phyloP scores from a whole-genome alignment of 1,140 invertebrate species.

The Zaprionus ornatus region DNA sequence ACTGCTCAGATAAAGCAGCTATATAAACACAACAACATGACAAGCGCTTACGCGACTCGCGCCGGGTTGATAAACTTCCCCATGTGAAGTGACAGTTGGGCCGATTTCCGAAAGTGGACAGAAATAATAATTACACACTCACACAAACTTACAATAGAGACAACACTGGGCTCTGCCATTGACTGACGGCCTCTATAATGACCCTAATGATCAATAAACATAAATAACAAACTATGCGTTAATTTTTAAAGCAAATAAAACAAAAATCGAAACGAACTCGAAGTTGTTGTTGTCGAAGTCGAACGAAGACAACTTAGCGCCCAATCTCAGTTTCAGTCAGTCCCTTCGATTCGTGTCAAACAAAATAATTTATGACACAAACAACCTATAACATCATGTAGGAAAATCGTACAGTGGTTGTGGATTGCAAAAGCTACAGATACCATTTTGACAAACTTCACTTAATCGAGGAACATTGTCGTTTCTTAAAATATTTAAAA shows the following conservation, averaged over 20 bases:
- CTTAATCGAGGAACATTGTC: no score
- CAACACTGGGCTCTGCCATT: background rate
- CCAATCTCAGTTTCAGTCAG: background rate
- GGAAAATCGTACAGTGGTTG: background rate
- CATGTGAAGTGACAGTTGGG: conserved; percentile 73
- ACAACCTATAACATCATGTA: conserved; percentile 2
- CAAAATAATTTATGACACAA: conserved; percentile 73
- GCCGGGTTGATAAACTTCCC: conserved; percentile 70
- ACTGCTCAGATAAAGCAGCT: conserved; percentile 62
- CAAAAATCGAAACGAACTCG: conserved; percentile 44
- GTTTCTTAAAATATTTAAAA: no score
- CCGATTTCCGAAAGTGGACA: background rate
- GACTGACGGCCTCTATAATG: conserved; percentile 43
- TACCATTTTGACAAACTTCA: background rate
- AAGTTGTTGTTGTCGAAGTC: background rate
- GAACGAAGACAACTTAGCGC: background rate
- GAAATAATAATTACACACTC: conserved; percentile 35
- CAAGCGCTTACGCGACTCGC: conserved; percentile 29
- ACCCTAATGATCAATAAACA: conserved; percentile 79
- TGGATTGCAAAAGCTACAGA: background rate
- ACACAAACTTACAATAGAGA: background rate
- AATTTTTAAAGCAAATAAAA: conserved; percentile 75
- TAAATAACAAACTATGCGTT: conserved; percentile 63
- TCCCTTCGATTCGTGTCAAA: conserved; percentile 48
- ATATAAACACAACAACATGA: conserved; percentile 54